These are phyloP conservation scores for Ichneumon xanthorius DNA, from an alignment of 2,888 invertebrate genomes.

Conservation along the genomic window DNA sequence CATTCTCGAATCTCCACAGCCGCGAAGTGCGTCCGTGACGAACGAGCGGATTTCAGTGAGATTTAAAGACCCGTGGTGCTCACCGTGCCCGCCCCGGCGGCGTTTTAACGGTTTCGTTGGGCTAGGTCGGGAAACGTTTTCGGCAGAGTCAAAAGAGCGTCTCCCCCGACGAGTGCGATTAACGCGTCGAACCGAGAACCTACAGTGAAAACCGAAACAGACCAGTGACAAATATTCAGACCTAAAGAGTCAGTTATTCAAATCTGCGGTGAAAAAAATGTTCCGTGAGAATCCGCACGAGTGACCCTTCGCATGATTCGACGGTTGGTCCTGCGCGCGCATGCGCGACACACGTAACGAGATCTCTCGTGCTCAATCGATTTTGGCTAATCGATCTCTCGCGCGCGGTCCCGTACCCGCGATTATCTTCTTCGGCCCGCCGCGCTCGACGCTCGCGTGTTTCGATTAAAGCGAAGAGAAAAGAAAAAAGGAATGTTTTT, in stretches of 20 bases:
- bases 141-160: slow-evolving; percentile 13
- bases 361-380: slow-evolving; percentile 52
- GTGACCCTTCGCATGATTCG: slow-evolving; percentile 29
- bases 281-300: slow-evolving; percentile 27
- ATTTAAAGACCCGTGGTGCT: neutral
- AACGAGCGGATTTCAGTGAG: slow-evolving; percentile 1
- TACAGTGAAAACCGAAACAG: neutral
- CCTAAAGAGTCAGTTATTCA: neutral
- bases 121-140: slow-evolving; percentile 2
- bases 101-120: neutral
- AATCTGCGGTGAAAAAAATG: neutral
- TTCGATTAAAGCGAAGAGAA: neutral
- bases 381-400: slow-evolving; percentile 62
- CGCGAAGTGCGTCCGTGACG: slow-evolving; percentile 1
- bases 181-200: neutral
- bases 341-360: slow-evolving; percentile 56
- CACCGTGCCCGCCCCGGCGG: neutral
- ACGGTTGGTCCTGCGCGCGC: slow-evolving; percentile 51
- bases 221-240: neutral
- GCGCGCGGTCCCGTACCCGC: slow-evolving; percentile 39
- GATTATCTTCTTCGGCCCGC: slow-evolving; percentile 26
- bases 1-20: neutral
- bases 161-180: neutral
- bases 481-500: neutral
- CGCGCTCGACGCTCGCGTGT: slow-evolving; percentile 21